Conservation (phyloP, 2,888 invertebrate species). For the Atrina japonica region DNA sequence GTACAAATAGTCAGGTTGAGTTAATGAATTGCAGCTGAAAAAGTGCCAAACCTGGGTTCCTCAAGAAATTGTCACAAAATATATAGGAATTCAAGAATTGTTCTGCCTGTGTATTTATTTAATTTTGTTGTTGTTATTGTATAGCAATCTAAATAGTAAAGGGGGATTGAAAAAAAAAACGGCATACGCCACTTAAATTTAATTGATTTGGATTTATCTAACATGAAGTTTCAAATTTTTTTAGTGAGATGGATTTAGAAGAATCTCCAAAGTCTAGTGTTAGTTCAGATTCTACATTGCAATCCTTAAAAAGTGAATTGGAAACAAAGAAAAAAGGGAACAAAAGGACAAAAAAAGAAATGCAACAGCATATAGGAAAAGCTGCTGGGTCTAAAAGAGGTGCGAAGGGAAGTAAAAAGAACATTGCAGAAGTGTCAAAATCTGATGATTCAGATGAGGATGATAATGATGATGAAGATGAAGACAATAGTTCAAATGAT, state of each 20-base stretch:
- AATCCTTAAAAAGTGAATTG: not conserved
- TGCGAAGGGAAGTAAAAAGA: constrained; percentile 1
- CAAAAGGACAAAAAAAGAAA: constrained; percentile 26
- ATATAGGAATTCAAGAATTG: too few species aligned
- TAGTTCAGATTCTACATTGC: not conserved
- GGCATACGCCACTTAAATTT: too few species aligned
- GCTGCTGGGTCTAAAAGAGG: constrained; percentile 1
- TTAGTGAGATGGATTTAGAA: constrained; percentile 14
- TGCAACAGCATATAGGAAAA: not conserved
- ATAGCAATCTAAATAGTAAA: too few species aligned
- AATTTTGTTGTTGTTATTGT: too few species aligned
- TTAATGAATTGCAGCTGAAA: too few species aligned
- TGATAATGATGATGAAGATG: constrained; percentile 16
- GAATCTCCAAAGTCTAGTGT: constrained; percentile 30
- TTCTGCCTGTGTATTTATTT: too few species aligned
- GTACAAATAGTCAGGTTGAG: too few species aligned
- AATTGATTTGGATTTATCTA: too few species aligned
- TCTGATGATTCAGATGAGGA: not conserved
- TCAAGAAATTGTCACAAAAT: too few species aligned
- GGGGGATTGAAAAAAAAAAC: too few species aligned
- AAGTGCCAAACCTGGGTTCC: too few species aligned
- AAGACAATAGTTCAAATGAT: constrained; percentile 24
- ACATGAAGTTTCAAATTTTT: not conserved
- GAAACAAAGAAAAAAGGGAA: constrained; percentile 21
- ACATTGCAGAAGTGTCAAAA: not conserved